Percentiles rank a stretch among this genome's conserved stretches.
Conservation (phyloP, 2,797 vertebrate species). For the Sphaeramia orbicularis region DNA sequence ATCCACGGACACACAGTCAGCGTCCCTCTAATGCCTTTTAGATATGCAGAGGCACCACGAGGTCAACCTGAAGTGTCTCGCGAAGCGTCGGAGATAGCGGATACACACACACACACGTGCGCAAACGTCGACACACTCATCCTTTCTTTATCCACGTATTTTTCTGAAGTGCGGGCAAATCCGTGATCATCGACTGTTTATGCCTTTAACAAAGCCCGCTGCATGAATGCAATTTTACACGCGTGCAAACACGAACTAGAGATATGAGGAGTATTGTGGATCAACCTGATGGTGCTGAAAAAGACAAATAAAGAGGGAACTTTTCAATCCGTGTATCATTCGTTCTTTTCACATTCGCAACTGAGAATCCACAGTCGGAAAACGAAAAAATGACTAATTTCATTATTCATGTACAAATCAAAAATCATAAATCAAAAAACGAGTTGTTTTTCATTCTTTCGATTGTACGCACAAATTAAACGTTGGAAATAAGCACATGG, state of each 20-base stretch:
- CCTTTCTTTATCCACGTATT: slow-evolving; percentile 62
- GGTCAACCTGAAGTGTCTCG: slow-evolving; percentile 72
- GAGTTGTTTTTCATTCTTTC: too few relatives aligned
- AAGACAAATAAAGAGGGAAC: slow-evolving; percentile 11
- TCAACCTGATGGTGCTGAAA: slow-evolving; percentile 45
- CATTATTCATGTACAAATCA: too few relatives aligned
- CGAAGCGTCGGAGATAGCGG: slow-evolving; percentile 39
- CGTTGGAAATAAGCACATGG: too few relatives aligned
- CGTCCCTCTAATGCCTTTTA: slow-evolving; percentile 67
- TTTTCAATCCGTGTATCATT: too few relatives aligned
- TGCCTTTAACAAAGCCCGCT: slow-evolving; percentile 69
- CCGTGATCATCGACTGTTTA: slow-evolving; percentile 76
- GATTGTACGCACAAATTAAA: too few relatives aligned
- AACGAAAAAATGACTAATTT: too few relatives aligned
- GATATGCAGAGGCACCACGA: slow-evolving; percentile 71
- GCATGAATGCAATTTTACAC: slow-evolving; percentile 60
- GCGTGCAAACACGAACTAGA: slow-evolving; percentile 19
- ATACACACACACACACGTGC: slow-evolving; percentile 44
- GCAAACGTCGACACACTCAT: slow-evolving; percentile 69
- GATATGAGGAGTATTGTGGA: background rate
- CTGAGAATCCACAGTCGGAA: too few relatives aligned
- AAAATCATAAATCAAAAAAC: too few relatives aligned
- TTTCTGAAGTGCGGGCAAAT: slow-evolving; percentile 74
- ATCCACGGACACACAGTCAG: slow-evolving; percentile 18
- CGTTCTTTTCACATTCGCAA: too few relatives aligned